Conservation (phyloP, 1,140 invertebrate species). For the Drosophila yakuba region DNA sequence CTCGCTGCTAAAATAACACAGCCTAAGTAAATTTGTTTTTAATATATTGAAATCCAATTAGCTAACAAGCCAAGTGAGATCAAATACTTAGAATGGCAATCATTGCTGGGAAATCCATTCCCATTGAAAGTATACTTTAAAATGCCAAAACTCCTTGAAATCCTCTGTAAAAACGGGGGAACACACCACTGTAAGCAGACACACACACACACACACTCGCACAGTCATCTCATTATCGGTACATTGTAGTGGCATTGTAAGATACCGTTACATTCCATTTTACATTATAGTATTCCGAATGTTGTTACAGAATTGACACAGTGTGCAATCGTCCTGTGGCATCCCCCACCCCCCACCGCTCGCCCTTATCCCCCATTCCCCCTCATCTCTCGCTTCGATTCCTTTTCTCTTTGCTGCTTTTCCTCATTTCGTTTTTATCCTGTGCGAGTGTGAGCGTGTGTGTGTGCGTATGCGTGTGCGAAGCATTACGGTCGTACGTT, state of each 20-base stretch:
- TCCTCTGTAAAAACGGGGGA: not conserved
- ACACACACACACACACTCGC: conserved; percentile 1
- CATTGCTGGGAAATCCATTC: no score
- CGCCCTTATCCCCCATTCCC: not conserved
- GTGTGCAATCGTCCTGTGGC: conserved; percentile 59
- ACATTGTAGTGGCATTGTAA: conserved; percentile 49
- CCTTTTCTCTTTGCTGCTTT: conserved; percentile 33
- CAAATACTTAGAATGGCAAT: not conserved
- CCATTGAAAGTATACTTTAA: not conserved
- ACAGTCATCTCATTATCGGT: conserved; percentile 35
- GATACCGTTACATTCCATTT: conserved; percentile 34
- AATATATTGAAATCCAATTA: not conserved
- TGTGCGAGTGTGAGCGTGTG: conserved; percentile 16
- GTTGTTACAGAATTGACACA: conserved; percentile 53
- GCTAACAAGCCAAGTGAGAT: not conserved
- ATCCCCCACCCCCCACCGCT: not conserved
- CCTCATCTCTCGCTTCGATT: conserved; percentile 26
- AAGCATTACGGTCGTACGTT: conserved; percentile 13
- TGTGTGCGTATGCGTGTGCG: conserved; percentile 27
- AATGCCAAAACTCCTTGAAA: not conserved
- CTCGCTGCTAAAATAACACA: no score
- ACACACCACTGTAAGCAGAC: conserved; percentile 19
- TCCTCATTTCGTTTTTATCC: conserved; percentile 39
- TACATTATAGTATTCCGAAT: conserved; percentile 39
- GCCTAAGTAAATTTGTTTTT: not conserved